A percentile compares a stretch with the other conserved stretches of the same genome.
Conservation (phyloP, 2,888 invertebrate genomes). For the Clepsis dumicolana region DNA sequence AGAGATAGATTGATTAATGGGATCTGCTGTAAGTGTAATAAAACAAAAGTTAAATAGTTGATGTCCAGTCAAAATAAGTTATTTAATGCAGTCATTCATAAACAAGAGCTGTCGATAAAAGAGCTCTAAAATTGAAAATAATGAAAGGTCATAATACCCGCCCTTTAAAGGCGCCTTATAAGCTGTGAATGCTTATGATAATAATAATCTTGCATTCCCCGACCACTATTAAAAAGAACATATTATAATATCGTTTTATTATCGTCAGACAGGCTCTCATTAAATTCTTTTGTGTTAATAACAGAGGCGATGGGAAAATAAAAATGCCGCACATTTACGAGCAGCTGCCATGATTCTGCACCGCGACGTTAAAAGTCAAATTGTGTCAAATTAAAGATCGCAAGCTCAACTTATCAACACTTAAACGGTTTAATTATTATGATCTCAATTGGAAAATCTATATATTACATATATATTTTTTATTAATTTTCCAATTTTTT, state of each 20-base stretch:
- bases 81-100: neutral
- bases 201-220: slow-evolving; percentile 53
- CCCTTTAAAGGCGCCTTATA: neutral
- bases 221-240: slow-evolving; percentile 53
- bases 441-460: too few species aligned
- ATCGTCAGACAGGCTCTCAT: slow-evolving; percentile 57
- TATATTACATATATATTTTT: too few species aligned
- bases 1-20: too few species aligned
- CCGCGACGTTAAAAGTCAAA: slow-evolving; percentile 51
- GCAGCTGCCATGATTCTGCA: slow-evolving; percentile 51
- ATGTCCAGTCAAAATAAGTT: neutral
- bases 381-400: slow-evolving; percentile 51
- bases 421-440: slow-evolving; percentile 27
- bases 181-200: slow-evolving; percentile 44
- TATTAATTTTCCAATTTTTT: too few species aligned
- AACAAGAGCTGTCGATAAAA: neutral
- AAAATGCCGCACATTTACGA: slow-evolving; percentile 50
- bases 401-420: slow-evolving; percentile 30
- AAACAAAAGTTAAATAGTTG: neutral
- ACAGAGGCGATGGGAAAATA: slow-evolving; percentile 45
- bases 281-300: slow-evolving; percentile 64
- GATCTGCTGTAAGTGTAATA: too few species aligned
- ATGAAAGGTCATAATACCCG: neutral
- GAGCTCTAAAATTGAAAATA: neutral
- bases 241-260: slow-evolving; percentile 63